Conservation (phyloP, 2,888 invertebrate species). For the Drosophila sordidapex region DNA sequence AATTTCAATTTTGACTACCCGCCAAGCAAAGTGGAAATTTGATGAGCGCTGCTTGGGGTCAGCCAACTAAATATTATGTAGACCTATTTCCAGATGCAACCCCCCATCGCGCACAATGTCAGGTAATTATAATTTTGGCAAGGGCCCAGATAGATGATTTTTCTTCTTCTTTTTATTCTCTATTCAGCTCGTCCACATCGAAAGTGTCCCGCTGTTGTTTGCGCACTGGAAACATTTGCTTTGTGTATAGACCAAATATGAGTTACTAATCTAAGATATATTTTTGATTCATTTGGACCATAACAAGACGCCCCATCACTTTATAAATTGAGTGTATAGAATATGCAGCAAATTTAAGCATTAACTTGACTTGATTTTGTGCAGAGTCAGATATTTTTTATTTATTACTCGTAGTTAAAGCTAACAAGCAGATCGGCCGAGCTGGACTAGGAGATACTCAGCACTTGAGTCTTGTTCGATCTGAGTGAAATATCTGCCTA, state of each 20-base stretch:
- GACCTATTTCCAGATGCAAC: slow-evolving; percentile 48
- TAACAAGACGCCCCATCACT: slow-evolving; percentile 16
- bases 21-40: slow-evolving; percentile 42
- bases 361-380: neutral
- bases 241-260: slow-evolving; percentile 12
- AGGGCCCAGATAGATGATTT: slow-evolving; percentile 46
- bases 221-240: slow-evolving; percentile 17
- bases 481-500: neutral
- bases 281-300: slow-evolving; percentile 2
- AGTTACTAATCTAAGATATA: slow-evolving; percentile 3
- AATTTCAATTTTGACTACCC: slow-evolving; percentile 26
- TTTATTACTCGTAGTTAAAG: neutral
- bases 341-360: neutral
- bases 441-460: neutral
- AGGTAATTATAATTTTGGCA: slow-evolving; percentile 65
- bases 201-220: slow-evolving; percentile 40
- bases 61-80: slow-evolving; percentile 27
- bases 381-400: neutral
- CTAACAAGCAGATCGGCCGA: too few species aligned
- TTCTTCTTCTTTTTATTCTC: neutral
- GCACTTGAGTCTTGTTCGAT: neutral
- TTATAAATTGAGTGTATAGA: neutral
- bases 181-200: slow-evolving; percentile 12
- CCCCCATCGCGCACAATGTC: slow-evolving; percentile 49
- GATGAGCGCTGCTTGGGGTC: slow-evolving; percentile 57